These are phyloP conservation scores for Nothobranchius kuhntae DNA, from an alignment of 2,113 vertebrate species.

Conservation along the genomic window DNA sequence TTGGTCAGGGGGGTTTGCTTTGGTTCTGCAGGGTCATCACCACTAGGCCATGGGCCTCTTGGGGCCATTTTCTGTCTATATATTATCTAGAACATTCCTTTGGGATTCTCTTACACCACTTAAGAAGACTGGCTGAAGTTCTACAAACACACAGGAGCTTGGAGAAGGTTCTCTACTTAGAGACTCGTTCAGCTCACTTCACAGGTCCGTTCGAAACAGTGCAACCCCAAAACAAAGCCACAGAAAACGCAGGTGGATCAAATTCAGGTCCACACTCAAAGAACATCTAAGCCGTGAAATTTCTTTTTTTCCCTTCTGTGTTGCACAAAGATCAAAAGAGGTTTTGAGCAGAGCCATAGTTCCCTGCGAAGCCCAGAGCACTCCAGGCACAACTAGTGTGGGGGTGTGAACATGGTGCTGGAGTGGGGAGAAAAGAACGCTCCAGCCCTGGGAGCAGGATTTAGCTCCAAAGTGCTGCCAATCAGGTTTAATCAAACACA, in stretches of 20 bases:
- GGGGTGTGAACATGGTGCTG: constrained; percentile 44
- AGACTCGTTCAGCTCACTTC: background rate
- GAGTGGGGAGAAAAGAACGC: constrained; percentile 39
- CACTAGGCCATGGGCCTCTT: background rate
- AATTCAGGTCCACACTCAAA: background rate
- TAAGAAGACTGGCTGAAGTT: constrained; percentile 20
- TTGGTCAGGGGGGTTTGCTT: constrained; percentile 44
- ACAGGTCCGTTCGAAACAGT: background rate
- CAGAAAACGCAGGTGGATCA: constrained; percentile 17
- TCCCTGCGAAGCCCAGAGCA: constrained; percentile 36
- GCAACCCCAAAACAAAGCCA: background rate
- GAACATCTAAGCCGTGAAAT: constrained; percentile 26
- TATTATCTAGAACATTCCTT: constrained; percentile 26
- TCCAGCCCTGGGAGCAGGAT: constrained; percentile 51
- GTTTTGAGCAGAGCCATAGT: constrained; percentile 15
- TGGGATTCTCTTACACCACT: constrained; percentile 31
- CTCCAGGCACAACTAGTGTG: constrained; percentile 46
- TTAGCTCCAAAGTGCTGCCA: constrained; percentile 66
- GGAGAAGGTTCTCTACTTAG: constrained; percentile 1
- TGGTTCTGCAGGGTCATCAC: constrained; percentile 28
- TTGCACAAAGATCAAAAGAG: constrained; percentile 42
- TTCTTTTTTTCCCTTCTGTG: constrained; percentile 42
- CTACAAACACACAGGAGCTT: background rate
- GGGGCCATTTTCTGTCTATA: constrained; percentile 22
- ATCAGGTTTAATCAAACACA: constrained; percentile 63